Percentiles rank a stretch among this genome's conserved stretches.
phyloP scores from a whole-genome alignment of 35 echinoderm and acorn worm species.

The Ophioderma brevispina region DNA sequence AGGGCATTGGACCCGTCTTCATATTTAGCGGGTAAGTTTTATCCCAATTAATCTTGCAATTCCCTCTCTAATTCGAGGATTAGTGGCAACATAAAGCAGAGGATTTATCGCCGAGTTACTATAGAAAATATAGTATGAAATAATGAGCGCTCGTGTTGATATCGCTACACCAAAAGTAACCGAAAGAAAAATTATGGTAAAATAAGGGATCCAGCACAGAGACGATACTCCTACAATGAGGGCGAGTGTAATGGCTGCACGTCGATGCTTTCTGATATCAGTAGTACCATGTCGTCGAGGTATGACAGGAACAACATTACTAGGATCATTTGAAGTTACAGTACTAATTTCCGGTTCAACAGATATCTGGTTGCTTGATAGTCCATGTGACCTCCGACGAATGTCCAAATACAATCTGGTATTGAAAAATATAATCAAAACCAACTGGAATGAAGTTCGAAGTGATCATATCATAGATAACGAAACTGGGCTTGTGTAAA shows the following conservation, averaged over 20 bases:
- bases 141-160: background rate
- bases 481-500: background rate
- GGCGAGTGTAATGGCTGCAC: slow-evolving; percentile 13
- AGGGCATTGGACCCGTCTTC: too few species aligned
- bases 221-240: slow-evolving; percentile 33
- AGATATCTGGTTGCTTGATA: background rate
- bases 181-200: background rate
- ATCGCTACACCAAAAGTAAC: background rate
- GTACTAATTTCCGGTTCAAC: too few species aligned
- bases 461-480: background rate
- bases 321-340: too few species aligned
- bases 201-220: slow-evolving; percentile 44
- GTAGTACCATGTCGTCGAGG: background rate
- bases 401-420: slow-evolving; percentile 20
- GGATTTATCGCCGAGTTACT: slow-evolving; percentile 44
- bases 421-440: slow-evolving; percentile 24
- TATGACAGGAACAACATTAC: background rate
- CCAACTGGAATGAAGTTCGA: slow-evolving; percentile 19
- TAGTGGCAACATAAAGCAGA: slow-evolving; percentile 18
- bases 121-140: background rate
- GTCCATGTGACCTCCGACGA: background rate
- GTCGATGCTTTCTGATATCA: slow-evolving; percentile 25
- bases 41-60: background rate
- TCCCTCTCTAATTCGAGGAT: slow-evolving; percentile 20
- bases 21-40: too few species aligned